Percentiles rank a stretch among this genome's conserved stretches.
Conservation (phyloP, 2,797 vertebrate species). For the Toxotes lorentzi region DNA sequence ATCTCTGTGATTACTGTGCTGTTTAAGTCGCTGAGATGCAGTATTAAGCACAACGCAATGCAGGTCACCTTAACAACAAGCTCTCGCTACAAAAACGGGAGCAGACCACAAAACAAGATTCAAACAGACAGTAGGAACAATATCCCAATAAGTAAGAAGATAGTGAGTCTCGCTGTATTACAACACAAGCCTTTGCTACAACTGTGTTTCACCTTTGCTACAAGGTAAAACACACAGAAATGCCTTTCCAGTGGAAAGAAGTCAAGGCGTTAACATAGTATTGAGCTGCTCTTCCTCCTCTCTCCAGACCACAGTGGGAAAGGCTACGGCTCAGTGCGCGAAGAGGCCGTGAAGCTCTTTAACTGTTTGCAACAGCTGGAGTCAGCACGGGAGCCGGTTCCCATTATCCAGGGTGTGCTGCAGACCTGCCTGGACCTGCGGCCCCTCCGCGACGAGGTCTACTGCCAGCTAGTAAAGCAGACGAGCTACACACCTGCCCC, state of each 20-base stretch:
- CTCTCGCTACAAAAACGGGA: background rate
- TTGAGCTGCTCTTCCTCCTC: background rate
- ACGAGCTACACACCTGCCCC: constrained; percentile 89
- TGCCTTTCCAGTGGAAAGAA: background rate
- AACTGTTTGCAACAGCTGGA: constrained; percentile 97
- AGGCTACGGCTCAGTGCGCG: constrained; percentile 91
- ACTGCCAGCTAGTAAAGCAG: constrained; percentile 98
- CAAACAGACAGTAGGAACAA: background rate
- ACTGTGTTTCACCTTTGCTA: background rate
- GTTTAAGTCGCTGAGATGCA: constrained; percentile 21
- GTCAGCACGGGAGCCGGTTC: constrained; percentile 86
- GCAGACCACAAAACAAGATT: background rate
- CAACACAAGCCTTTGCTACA: background rate
- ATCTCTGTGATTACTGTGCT: constrained; percentile 8
- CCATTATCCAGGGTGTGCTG: constrained; percentile 96
- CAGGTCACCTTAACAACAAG: background rate
- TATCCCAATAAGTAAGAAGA: background rate
- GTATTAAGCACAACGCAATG: constrained; percentile 7
- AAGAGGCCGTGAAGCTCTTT: constrained; percentile 96
- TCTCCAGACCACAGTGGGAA: constrained; percentile 82
- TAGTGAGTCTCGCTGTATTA: background rate
- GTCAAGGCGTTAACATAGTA: background rate
- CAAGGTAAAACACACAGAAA: fast-evolving
- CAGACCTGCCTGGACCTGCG: constrained; percentile 97
- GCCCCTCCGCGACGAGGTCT: constrained; percentile 94